A percentile compares a stretch with the other conserved stretches of the same genome.
Conservation (phyloP, 2,113 vertebrate genomes). For the Zosterops pallidus region DNA sequence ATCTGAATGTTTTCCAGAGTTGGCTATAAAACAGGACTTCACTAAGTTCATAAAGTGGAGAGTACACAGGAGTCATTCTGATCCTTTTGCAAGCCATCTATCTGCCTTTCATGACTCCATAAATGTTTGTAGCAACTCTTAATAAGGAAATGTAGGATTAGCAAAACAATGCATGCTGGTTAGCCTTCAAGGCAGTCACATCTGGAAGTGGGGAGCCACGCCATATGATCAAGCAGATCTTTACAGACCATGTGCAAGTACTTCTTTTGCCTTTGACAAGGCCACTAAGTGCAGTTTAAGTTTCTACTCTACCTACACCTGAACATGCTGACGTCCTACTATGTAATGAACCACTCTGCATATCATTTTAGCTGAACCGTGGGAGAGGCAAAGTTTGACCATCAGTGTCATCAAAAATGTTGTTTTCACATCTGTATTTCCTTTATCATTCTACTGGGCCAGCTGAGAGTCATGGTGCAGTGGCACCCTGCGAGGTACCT, state of each 20-base stretch:
- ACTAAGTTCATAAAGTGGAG: background rate
- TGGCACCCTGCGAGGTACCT: background rate
- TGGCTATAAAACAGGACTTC: background rate
- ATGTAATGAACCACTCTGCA: background rate
- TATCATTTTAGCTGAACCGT: background rate
- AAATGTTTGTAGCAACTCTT: constrained; percentile 31
- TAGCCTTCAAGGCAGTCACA: constrained; percentile 13
- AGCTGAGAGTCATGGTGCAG: background rate
- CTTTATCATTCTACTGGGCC: background rate
- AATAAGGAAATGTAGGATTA: constrained; percentile 60
- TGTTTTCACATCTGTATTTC: background rate
- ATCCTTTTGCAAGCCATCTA: constrained; percentile 13
- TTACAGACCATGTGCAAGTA: background rate
- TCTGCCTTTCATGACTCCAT: constrained; percentile 52
- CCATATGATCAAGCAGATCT: background rate
- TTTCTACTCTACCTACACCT: background rate
- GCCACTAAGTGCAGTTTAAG: background rate
- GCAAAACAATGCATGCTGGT: background rate
- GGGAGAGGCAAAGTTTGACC: background rate
- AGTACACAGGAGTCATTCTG: background rate
- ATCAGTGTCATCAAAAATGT: background rate
- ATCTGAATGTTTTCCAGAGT: background rate
- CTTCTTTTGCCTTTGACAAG: background rate
- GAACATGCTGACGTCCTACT: fast-evolving
- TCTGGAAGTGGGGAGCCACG: constrained; percentile 8